These are phyloP conservation scores for Dendrolimus kikuchii DNA, from an alignment of 1,140 invertebrate genomes.

Conservation along the genomic window DNA sequence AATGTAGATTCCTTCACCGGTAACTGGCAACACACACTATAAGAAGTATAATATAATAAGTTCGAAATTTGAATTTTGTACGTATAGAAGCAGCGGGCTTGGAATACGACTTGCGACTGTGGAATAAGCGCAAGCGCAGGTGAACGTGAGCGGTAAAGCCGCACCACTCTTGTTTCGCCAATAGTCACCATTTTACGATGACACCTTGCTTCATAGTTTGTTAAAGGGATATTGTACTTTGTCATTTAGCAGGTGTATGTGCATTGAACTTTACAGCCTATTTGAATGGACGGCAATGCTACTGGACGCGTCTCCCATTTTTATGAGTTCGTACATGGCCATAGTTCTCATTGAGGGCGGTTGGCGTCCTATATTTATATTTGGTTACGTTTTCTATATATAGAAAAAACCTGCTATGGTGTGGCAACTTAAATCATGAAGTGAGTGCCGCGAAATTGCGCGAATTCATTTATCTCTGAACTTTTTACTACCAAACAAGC, in stretches of 20 bases:
- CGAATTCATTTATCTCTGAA: too few relatives aligned
- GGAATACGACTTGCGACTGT: slow-evolving; percentile 45
- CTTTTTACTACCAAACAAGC: too few relatives aligned
- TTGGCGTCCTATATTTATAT: too few relatives aligned
- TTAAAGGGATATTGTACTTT: slow-evolving; percentile 20
- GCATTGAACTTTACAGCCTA: slow-evolving; percentile 56
- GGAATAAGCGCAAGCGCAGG: slow-evolving; percentile 47
- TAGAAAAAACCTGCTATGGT: too few relatives aligned
- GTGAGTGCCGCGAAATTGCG: too few relatives aligned
- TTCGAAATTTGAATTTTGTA: slow-evolving; percentile 24
- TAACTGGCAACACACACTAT: slow-evolving; percentile 44
- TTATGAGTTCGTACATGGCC: slow-evolving; percentile 21
- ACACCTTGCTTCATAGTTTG: slow-evolving; percentile 22
- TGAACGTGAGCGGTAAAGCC: slow-evolving; percentile 48
- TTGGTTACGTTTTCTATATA: too few relatives aligned
- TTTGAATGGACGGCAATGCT: slow-evolving; percentile 29
- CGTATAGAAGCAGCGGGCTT: slow-evolving; percentile 31
- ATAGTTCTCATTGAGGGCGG: background rate
- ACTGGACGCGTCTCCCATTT: slow-evolving; percentile 29
- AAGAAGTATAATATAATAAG: slow-evolving; percentile 25
- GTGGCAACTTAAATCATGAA: too few relatives aligned
- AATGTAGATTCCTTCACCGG: slow-evolving; percentile 19
- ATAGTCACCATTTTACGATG: slow-evolving; percentile 25
- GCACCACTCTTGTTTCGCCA: slow-evolving; percentile 53
- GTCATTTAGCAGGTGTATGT: slow-evolving; percentile 38